These are phyloP conservation scores for Eulemur rubriventer DNA, from an alignment of 2,797 vertebrate species.

Conservation along the genomic window DNA sequence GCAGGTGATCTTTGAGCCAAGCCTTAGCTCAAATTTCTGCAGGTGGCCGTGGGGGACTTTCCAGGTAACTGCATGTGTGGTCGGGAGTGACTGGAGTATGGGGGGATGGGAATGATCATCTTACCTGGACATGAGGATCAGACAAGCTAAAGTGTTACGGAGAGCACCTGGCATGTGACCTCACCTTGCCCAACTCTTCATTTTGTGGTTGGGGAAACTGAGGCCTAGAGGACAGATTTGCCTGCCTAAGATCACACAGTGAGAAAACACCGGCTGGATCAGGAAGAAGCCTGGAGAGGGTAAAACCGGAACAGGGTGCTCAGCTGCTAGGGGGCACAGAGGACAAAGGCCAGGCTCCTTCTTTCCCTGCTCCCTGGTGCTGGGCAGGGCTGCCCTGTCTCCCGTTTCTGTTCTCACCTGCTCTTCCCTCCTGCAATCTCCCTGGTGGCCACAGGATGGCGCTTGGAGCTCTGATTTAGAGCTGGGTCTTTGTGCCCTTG, in stretches of 20 bases:
- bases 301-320: not conserved
- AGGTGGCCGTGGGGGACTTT: not conserved
- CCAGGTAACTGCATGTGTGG: not conserved
- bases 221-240: not conserved
- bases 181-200: not conserved
- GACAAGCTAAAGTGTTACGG: not conserved
- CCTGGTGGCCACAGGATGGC: conserved; percentile 1
- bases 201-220: not conserved
- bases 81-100: not conserved
- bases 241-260: not conserved
- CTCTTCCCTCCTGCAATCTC: conserved; percentile 20
- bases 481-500: not conserved
- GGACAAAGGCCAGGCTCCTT: not conserved
- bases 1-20: not conserved
- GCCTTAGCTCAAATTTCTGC: not conserved
- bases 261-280: not conserved
- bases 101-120: too few relatives aligned
- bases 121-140: not conserved
- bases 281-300: not conserved
- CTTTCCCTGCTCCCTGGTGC: not conserved
- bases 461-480: conserved; percentile 28
- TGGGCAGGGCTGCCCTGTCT: rapidly evolving
- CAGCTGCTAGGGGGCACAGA: not conserved
- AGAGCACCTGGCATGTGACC: not conserved
- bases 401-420: not conserved